Conservation (phyloP, 2,113 vertebrate species). For the Excalfactoria chinensis region DNA sequence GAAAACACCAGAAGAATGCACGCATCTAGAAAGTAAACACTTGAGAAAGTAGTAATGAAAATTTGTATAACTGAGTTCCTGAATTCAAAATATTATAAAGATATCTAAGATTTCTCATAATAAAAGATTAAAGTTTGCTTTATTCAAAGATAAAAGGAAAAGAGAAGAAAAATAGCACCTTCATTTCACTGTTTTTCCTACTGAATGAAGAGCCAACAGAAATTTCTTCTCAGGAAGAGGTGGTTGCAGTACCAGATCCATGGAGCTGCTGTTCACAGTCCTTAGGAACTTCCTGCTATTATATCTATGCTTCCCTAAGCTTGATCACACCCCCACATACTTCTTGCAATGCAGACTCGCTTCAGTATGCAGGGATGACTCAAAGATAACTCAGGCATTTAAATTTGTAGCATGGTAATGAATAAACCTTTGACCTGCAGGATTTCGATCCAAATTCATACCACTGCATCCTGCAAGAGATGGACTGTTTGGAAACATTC, state of each 20-base stretch:
- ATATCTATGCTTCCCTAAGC: neutral
- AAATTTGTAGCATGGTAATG: neutral
- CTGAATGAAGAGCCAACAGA: neutral
- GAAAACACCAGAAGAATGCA: neutral
- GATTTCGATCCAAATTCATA: neutral
- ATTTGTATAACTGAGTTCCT: neutral
- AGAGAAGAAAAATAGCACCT: neutral
- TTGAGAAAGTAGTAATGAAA: neutral
- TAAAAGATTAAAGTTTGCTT: neutral
- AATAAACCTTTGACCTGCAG: neutral
- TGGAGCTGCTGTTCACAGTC: neutral
- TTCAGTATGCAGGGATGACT: neutral
- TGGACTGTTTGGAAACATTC: neutral
- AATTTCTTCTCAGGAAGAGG: neutral
- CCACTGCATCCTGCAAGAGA: neutral
- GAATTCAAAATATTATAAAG: neutral
- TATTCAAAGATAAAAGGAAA: neutral
- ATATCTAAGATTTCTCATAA: neutral
- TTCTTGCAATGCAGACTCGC: neutral
- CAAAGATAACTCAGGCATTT: neutral
- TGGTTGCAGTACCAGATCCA: neutral
- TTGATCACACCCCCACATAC: neutral
- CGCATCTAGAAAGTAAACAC: neutral
- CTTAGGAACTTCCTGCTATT: neutral
- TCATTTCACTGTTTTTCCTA: neutral